Percentiles rank a stretch among this genome's conserved stretches.
These are phyloP conservation scores for Deroptyus accipitrinus DNA, from an alignment of 2,113 vertebrate species.

Conservation along the genomic window DNA sequence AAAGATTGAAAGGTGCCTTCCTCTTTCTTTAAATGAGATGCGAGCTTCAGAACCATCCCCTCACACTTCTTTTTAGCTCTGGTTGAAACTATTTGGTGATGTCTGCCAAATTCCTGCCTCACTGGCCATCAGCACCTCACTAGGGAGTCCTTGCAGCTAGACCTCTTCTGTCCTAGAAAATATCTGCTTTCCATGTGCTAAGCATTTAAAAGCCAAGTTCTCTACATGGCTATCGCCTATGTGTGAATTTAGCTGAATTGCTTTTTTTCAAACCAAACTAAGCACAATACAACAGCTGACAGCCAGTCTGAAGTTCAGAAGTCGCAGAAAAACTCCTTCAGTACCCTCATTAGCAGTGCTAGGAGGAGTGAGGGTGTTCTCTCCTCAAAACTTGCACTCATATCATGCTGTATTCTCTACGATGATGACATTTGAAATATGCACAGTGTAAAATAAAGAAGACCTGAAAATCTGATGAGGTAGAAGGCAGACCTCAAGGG, in stretches of 20 bases:
- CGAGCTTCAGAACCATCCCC: background rate
- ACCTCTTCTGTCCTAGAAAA: background rate
- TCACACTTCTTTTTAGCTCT: background rate
- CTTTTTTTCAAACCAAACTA: background rate
- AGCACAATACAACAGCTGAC: background rate
- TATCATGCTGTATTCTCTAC: background rate
- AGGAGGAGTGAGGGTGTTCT: background rate
- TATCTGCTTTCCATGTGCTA: background rate
- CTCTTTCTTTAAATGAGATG: background rate
- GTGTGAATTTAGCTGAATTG: background rate
- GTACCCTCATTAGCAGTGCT: background rate
- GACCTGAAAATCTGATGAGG: background rate
- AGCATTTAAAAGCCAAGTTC: background rate
- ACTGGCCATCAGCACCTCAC: background rate
- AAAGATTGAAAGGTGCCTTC: background rate
- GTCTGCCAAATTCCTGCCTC: background rate
- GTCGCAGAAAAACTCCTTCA: background rate
- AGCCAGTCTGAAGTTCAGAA: background rate
- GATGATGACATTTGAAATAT: background rate
- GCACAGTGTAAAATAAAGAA: background rate
- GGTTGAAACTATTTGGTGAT: background rate
- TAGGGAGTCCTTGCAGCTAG: background rate
- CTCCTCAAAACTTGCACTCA: background rate
- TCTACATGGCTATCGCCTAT: background rate
- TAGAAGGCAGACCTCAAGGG: background rate